These are phyloP conservation scores for Eospalax fontanierii DNA, from an alignment of 2,797 vertebrate genomes.

Conservation along the genomic window DNA sequence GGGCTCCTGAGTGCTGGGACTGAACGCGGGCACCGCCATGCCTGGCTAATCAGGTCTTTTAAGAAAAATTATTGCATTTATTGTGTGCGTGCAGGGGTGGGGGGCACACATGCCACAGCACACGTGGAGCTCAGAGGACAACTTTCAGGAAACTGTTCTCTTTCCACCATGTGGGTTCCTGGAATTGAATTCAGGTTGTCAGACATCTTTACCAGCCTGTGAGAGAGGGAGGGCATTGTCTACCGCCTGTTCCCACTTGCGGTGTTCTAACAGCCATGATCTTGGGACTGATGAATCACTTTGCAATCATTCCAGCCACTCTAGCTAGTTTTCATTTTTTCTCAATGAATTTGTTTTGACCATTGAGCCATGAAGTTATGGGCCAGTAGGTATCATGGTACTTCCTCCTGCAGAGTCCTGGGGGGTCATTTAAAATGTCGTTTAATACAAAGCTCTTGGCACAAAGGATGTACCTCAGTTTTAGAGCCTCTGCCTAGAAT, in stretches of 20 bases:
- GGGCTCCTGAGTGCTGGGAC: background rate
- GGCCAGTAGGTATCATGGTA: background rate
- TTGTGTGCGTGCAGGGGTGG: too few relatives aligned
- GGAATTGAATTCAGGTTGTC: background rate
- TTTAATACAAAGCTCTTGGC: background rate
- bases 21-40: too few relatives aligned
- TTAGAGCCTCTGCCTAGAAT: background rate
- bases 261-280: background rate
- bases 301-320: background rate
- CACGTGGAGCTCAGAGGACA: background rate
- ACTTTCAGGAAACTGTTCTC: background rate
- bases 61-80: background rate
- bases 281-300: constrained; percentile 52
- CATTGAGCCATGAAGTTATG: background rate
- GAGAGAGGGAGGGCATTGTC: background rate
- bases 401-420: background rate
- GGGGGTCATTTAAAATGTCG: too few relatives aligned
- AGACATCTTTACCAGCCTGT: background rate
- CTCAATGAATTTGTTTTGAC: constrained; percentile 64
- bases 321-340: constrained; percentile 8
- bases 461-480: background rate
- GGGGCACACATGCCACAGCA: background rate
- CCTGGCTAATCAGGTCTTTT: background rate
- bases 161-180: background rate
- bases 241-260: background rate